Evolutionary conservation across 2,888 invertebrate species (phyloP).

Genomic region (Galeopsomyia nigrocyanea): DNA sequence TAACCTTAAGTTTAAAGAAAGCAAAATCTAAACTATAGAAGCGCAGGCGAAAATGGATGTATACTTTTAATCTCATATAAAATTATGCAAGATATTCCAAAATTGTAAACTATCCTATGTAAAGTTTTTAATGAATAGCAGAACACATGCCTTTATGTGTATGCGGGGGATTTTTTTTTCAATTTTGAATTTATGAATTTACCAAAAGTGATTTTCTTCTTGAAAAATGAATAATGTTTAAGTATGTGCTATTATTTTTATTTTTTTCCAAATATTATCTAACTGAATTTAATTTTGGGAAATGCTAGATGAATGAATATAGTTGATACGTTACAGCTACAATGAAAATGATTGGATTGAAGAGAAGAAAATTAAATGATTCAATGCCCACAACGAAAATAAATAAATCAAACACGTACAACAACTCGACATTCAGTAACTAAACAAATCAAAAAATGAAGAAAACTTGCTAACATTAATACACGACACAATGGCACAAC

Average conservation of each 20-base stretch:
- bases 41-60: too few species aligned
- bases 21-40: too few species aligned
- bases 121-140: not conserved
- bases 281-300: not conserved
- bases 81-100: too few species aligned
- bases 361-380: too few species aligned
- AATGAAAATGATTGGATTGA: too few species aligned
- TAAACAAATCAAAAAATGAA: conserved; percentile 7
- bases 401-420: not conserved
- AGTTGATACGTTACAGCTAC: too few species aligned
- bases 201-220: conserved; percentile 5
- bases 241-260: not conserved
- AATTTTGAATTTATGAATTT: not conserved
- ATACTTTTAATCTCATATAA: too few species aligned
- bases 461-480: not conserved
- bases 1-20: too few species aligned
- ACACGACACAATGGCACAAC: conserved; percentile 24
- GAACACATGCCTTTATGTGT: conserved; percentile 30
- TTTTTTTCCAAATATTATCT: not conserved
- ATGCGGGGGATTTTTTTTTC: not conserved
- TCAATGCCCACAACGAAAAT: too few species aligned
- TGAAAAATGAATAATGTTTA: not conserved
- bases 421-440: conserved; percentile 14
- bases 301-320: not conserved
- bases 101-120: too few species aligned